phyloP scores from a whole-genome alignment of 2,113 vertebrate species.

The Epinephelus moara region DNA sequence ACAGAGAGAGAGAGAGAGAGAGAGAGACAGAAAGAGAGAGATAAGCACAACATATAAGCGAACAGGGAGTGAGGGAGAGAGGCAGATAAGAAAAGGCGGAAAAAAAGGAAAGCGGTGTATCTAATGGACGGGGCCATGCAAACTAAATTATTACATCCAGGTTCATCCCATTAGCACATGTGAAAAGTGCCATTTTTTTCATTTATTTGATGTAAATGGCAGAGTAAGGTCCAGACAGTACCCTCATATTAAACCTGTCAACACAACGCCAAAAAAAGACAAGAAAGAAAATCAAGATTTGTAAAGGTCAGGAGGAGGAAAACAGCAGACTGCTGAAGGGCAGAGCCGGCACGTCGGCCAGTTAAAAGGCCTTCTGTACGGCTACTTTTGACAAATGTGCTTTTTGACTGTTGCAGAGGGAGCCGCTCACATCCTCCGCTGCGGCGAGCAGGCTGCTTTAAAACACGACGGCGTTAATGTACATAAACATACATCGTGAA shows the following conservation, averaged over 20 bases:
- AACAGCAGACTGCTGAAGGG: slow-evolving; percentile 60
- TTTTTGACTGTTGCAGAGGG: slow-evolving; percentile 48
- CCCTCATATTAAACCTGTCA: slow-evolving; percentile 65
- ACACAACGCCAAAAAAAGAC: slow-evolving; percentile 41
- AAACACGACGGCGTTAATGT: neutral
- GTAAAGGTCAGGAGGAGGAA: slow-evolving; percentile 78
- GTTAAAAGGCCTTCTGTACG: slow-evolving; percentile 47
- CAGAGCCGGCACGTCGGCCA: slow-evolving; percentile 29
- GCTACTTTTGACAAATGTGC: slow-evolving; percentile 66
- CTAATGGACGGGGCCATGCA: slow-evolving; percentile 24
- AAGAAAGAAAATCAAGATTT: slow-evolving; percentile 53
- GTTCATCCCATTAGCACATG: slow-evolving; percentile 38
- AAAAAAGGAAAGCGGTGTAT: slow-evolving; percentile 25
- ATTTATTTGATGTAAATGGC: slow-evolving; percentile 70
- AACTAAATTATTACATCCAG: slow-evolving; percentile 42
- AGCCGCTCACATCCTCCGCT: slow-evolving; percentile 7
- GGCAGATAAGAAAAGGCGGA: slow-evolving; percentile 41
- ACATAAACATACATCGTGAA: slow-evolving; percentile 22
- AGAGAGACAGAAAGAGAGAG: neutral
- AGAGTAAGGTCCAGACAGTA: slow-evolving; percentile 48
- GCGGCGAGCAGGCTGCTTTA: neutral
- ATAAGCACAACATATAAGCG: slow-evolving; percentile 27
- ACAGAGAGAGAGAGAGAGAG: neutral
- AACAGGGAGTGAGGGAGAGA: neutral
- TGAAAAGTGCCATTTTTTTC: slow-evolving; percentile 23